Evolutionary conservation across 2,113 vertebrate species (phyloP).

Genomic region (Numida meleagris): DNA sequence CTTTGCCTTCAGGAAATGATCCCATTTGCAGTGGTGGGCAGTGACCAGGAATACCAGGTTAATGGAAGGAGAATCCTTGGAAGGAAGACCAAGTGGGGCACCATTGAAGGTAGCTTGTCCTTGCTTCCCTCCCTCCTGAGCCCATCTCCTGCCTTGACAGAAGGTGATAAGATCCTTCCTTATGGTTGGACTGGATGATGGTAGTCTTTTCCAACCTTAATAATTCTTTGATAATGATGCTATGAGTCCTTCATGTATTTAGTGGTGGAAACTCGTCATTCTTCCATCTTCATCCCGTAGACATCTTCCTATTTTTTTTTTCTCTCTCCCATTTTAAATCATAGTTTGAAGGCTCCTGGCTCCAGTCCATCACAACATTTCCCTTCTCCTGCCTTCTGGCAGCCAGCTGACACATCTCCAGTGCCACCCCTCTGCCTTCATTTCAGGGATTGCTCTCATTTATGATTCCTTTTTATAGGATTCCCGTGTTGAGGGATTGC

Average conservation of each 20-base stretch:
- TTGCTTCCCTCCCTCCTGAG: neutral
- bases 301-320: neutral
- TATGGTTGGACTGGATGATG: no score
- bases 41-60: slow-evolving; percentile 97
- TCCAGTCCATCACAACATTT: neutral
- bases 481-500: neutral
- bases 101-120: slow-evolving; percentile 90
- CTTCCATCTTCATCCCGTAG: neutral
- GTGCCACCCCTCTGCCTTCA: neutral
- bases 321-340: neutral
- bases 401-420: neutral
- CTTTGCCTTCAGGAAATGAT: slow-evolving; percentile 89
- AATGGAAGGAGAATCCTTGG: slow-evolving; percentile 95
- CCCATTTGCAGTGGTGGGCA: slow-evolving; percentile 97
- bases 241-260: neutral
- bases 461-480: neutral
- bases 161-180: neutral
- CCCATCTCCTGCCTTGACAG: neutral
- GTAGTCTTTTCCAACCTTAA: no score
- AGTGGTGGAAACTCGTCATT: neutral
- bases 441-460: neutral
- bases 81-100: slow-evolving; percentile 98
- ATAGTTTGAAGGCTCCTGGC: neutral
- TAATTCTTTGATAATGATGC: no score
- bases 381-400: neutral